phyloP scores from a whole-genome alignment of 2,888 invertebrate species.

The Mongoloraphidia duomilia region DNA sequence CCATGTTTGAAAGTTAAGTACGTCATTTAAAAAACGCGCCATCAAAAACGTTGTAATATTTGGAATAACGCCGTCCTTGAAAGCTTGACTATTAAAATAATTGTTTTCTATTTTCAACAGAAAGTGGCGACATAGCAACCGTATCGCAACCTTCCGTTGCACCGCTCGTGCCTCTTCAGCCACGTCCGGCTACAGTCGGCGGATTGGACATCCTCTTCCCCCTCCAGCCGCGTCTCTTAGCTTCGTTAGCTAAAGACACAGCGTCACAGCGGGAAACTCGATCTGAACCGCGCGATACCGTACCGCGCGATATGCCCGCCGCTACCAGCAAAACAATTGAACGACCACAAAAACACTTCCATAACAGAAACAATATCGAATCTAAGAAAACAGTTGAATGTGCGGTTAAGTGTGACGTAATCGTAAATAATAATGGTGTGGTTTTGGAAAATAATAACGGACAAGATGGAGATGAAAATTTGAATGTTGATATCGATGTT shows the following conservation, averaged over 20 bases:
- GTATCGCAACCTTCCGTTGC: background rate
- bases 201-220: background rate
- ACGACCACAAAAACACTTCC: too few species aligned
- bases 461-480: background rate
- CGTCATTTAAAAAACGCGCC: too few species aligned
- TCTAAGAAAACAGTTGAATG: background rate
- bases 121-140: too few species aligned
- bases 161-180: background rate
- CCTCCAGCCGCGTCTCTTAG: constrained; percentile 1
- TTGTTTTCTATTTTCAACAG: too few species aligned
- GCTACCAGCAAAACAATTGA: background rate
- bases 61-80: too few species aligned
- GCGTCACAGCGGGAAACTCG: background rate
- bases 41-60: too few species aligned
- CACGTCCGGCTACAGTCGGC: constrained; percentile 1
- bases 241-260: background rate
- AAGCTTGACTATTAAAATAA: too few species aligned
- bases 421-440: background rate
- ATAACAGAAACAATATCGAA: too few species aligned
- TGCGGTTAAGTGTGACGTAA: background rate
- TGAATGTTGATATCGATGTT: background rate
- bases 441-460: background rate
- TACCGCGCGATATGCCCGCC: background rate
- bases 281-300: background rate
- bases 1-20: too few species aligned